Evolutionary conservation across 2,113 vertebrate species (phyloP).

Genomic region (Chionodraco myersi): DNA sequence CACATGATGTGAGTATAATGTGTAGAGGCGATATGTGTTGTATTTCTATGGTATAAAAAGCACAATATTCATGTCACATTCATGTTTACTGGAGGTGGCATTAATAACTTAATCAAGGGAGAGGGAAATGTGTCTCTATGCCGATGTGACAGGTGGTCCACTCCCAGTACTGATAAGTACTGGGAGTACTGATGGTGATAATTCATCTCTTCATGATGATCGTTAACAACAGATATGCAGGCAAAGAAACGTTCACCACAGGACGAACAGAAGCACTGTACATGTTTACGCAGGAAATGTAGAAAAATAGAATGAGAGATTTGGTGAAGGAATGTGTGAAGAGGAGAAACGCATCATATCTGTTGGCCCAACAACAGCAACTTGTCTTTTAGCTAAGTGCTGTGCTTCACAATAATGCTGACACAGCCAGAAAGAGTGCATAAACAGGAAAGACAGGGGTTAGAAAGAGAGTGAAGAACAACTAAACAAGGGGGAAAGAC

Average conservation of each 20-base stretch:
- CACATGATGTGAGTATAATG: constrained; percentile 40
- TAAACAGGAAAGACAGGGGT: constrained; percentile 10
- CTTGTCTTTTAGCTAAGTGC: constrained; percentile 28
- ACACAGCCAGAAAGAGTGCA: constrained; percentile 24
- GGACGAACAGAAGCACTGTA: constrained; percentile 57
- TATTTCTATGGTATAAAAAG: constrained; percentile 61
- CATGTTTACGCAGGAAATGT: constrained; percentile 67
- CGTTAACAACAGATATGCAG: constrained; percentile 35
- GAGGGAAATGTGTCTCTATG: constrained; percentile 27
- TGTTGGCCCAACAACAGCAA: background rate
- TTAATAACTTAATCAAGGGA: constrained; percentile 36
- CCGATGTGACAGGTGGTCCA: constrained; percentile 11
- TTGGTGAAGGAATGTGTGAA: constrained; percentile 58
- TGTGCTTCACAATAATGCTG: constrained; percentile 62
- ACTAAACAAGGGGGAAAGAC: background rate
- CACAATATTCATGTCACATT: constrained; percentile 74
- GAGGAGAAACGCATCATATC: constrained; percentile 18
- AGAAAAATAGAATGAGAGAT: constrained; percentile 77
- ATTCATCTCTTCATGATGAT: constrained; percentile 3
- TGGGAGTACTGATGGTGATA: background rate
- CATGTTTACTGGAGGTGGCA: constrained; percentile 54
- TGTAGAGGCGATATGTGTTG: constrained; percentile 73
- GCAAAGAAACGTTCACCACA: constrained; percentile 47
- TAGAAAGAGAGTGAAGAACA: background rate
- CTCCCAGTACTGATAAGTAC: constrained; percentile 2